Base-by-base conservation (phyloP, 2,888 invertebrate genomes). In the Nomada ruficornis region DNA sequence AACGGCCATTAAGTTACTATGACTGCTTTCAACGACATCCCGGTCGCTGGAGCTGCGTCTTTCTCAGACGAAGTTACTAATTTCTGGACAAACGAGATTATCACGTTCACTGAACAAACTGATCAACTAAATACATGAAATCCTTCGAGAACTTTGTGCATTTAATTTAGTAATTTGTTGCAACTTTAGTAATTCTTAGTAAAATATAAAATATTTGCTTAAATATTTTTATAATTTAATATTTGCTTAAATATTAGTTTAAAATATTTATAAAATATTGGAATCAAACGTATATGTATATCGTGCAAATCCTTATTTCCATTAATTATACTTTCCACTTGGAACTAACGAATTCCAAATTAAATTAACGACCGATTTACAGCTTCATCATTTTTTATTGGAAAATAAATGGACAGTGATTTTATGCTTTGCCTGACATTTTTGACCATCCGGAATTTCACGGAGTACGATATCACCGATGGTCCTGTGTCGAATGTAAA, bases 1-100 rank as follows among this genome's bases (percentile, higher is more conserved):
- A 84, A 87, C 82, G 82, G 76, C 74, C 82, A 68, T 83, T 83
- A 82, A 85, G 84, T 87, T 85, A 79, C 73, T 78, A 62, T 57
- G 9, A 64, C 67, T 55, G 82, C 63, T 86, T 77, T 82, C 80
- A 62, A 67, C 80, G 82, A 77, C 75, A 77, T 70, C 68, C 60
- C 57, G 67, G 74, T 60, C 29, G 55, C 10, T 67, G 55, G 52
- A 62, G 54, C 68, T 75, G 79, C 47, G 73, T 70, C 79, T 71
- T 67, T 70, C 42, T 20, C n/a, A 74, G 63, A 78, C 65, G 62
- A 80, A 73, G 52, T 60, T 68, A 74, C 64, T 42, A 69, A 75
- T 57, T 80, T 65, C 11, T 47, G 47, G 50, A 62, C 68, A 68
- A 76, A 69, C 47, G 42, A 36, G 67, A 80, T 72, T 72, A 72